A percentile compares a stretch with the other conserved stretches of the same genome.
Conservation (phyloP, 2,113 vertebrate species). For the Pomatostomus ruficeps region DNA sequence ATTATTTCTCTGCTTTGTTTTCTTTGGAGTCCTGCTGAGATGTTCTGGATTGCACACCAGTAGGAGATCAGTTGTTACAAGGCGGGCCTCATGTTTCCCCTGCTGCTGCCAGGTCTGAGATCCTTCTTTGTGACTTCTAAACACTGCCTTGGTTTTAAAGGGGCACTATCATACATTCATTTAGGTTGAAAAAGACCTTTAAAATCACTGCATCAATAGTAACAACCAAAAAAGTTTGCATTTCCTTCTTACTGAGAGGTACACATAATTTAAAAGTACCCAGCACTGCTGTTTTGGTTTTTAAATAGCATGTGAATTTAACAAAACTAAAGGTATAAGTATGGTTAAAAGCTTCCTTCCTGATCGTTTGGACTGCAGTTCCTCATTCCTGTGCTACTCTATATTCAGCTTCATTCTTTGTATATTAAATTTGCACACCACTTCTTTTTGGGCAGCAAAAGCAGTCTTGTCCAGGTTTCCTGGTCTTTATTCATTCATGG, state of each 20-base stretch:
- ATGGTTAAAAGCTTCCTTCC: neutral
- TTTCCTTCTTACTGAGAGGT: neutral
- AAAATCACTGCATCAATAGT: neutral
- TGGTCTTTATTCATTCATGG: neutral
- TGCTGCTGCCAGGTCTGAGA: neutral
- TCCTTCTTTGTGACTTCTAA: neutral
- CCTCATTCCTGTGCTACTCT: neutral
- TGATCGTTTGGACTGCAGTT: neutral
- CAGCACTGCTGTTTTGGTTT: neutral
- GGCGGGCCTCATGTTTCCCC: neutral
- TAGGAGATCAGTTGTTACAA: constrained; percentile 7
- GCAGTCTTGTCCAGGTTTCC: neutral
- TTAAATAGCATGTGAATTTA: neutral
- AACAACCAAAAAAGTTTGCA: neutral
- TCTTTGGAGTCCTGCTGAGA: constrained; percentile 17
- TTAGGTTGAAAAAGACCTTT: neutral
- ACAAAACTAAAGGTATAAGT: neutral
- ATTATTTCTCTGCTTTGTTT: constrained; percentile 43
- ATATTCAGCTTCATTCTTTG: neutral
- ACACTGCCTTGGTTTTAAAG: neutral
- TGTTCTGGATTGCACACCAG: neutral
- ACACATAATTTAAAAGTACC: neutral
- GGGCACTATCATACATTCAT: neutral
- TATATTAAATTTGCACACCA: neutral
- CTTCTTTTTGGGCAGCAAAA: neutral